Conservation (phyloP, 2,113 vertebrate species). For the Microcebus jonahi region DNA sequence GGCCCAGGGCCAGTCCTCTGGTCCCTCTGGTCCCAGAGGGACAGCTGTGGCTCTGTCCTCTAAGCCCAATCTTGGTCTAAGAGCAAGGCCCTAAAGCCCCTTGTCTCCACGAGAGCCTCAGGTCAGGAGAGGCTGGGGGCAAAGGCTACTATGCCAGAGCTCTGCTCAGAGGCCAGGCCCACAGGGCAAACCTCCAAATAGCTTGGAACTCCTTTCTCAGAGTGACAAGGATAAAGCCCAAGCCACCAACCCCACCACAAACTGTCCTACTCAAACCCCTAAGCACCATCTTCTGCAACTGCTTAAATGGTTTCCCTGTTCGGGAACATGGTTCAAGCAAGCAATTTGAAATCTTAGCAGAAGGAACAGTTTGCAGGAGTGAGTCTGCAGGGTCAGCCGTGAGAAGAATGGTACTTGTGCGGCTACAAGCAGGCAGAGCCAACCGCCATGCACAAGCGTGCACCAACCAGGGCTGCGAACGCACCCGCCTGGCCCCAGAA, state of each 20-base stretch:
- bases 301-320: background rate
- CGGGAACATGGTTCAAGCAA: background rate
- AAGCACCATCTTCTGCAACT: background rate
- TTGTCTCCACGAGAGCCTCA: background rate
- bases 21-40: background rate
- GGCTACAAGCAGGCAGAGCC: background rate
- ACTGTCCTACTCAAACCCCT: too few species aligned
- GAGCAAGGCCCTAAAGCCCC: background rate
- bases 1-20: too few species aligned
- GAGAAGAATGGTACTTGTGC: background rate
- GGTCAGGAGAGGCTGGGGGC: background rate
- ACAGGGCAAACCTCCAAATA: background rate
- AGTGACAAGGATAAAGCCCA: fast-evolving
- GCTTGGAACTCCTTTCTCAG: background rate
- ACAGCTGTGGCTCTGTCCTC: background rate
- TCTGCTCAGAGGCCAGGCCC: background rate
- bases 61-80: background rate
- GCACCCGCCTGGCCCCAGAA: background rate
- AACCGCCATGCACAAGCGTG: fast-evolving
- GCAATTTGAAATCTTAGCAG: background rate
- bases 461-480: background rate
- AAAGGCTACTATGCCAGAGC: background rate
- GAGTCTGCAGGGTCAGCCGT: background rate
- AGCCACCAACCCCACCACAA: background rate
- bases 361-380: background rate